phyloP scores from a whole-genome alignment of 2,113 vertebrate species.

The Hemichromis elongatus region DNA sequence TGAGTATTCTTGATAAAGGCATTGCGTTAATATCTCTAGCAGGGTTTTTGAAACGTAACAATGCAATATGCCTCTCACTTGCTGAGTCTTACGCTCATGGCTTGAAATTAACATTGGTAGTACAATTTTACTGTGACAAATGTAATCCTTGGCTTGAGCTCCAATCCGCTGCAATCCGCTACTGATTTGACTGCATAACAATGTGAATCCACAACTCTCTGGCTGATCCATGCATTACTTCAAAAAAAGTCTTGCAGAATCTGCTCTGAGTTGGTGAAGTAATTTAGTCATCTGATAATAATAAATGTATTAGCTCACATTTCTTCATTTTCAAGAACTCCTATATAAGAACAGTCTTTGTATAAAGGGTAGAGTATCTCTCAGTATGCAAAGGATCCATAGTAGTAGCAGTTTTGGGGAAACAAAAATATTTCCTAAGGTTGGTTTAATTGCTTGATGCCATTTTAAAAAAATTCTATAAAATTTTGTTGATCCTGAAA shows the following conservation, averaged over 20 bases:
- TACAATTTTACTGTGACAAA: slow-evolving; percentile 50
- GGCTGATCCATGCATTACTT: slow-evolving; percentile 22
- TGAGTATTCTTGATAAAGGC: slow-evolving; percentile 27
- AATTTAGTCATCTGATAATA: slow-evolving; percentile 6
- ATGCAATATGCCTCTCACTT: background rate
- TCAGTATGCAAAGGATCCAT: background rate
- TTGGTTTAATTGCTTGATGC: background rate
- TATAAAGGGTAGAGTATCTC: background rate
- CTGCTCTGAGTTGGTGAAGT: background rate
- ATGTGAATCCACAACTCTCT: slow-evolving; percentile 27
- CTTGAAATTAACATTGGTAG: slow-evolving; percentile 41
- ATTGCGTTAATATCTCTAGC: slow-evolving; percentile 23
- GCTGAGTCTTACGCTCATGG: slow-evolving; percentile 20
- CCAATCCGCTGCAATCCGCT: slow-evolving; percentile 12
- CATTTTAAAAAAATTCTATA: background rate
- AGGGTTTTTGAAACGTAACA: slow-evolving; percentile 28
- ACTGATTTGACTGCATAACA: slow-evolving; percentile 41
- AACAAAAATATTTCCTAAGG: background rate
- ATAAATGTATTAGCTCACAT: background rate
- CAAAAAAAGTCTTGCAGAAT: background rate
- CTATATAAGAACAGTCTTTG: background rate
- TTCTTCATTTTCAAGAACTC: background rate
- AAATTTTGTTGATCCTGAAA: background rate
- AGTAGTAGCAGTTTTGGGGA: background rate
- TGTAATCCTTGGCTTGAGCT: slow-evolving; percentile 53